Evolutionary conservation across 2,113 vertebrate genomes (phyloP), one percentile per base, ranked within the genome.

Genomic region (Cichladusa arquata): DNA sequence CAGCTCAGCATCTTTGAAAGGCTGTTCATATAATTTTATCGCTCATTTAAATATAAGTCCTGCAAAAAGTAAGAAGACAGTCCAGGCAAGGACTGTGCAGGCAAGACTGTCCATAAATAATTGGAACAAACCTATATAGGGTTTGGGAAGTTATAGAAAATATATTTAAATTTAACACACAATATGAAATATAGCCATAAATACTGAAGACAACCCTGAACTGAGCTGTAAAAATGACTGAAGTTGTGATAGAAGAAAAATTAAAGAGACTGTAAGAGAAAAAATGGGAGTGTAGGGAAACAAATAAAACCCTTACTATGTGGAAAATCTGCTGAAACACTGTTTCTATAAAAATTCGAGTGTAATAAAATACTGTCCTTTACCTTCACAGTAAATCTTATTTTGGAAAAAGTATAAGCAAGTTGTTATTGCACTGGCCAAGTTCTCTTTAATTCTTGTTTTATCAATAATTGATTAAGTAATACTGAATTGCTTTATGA

Each of bases 231-330:
- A 88, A 95, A 96, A 93, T 97, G 96, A 97, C 74, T 95, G 87
- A 96, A 96, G 91, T 76, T 94, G 82, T 74, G 89, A 89, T 2
- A 81, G 88, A 96, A 93, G 90, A 96, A 97, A 97, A 94, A 94
- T 94, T 92, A 95, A 90, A 71, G 56, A 65, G 23, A 14, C 7
- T 60, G 11, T 47, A 53, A 78, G 36, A 85, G 28, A 66, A 82
- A 72, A 92, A 81, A 92, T 14, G 16, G 22, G 31, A 93, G 82
- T 7, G 22, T 23, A 65, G 45, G 79, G 42, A 94, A 77, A 78
- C 8, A 78, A 84, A 90, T 38, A 81, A 85, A 94, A 14, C 19
- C 56, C 56, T 78, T 84, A 81, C 44, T 88, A 38, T 47, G 83
- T 61, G 57, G 50, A 88, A 94, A 92, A 90, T 92, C 34, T 95